Conservation (phyloP, 2,888 invertebrate species). For the Hybos culiciformis region DNA sequence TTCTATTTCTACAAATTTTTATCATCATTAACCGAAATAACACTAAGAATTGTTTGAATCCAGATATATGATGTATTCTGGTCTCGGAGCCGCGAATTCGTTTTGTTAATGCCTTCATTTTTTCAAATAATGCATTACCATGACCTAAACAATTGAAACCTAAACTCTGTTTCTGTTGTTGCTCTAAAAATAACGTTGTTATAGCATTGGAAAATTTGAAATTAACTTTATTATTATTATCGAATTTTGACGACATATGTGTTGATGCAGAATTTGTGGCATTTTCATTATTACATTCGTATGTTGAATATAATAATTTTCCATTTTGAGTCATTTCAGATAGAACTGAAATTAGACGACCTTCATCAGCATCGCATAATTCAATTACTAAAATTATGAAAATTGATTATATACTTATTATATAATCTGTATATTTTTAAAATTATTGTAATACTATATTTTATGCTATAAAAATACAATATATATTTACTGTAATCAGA, state of each 20-base stretch:
- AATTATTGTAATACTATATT: neutral
- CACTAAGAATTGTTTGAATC: constrained; percentile 44
- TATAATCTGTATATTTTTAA: neutral
- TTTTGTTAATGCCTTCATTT: constrained; percentile 38
- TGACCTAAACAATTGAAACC: constrained; percentile 15
- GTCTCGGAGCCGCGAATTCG: constrained; percentile 25
- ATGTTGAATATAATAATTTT: constrained; percentile 36
- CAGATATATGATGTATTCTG: constrained; percentile 38
- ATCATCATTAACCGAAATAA: constrained; percentile 45
- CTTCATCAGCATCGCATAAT: constrained; percentile 42
- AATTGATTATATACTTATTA: neutral
- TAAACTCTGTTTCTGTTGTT: constrained; percentile 18
- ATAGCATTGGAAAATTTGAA: constrained; percentile 37
- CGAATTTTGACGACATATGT: constrained; percentile 6
- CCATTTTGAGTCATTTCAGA: constrained; percentile 47
- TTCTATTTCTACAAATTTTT: constrained; percentile 44
- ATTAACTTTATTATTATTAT: constrained; percentile 30
- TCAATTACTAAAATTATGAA: constrained; percentile 44
- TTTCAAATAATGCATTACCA: constrained; percentile 33
- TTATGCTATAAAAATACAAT: no score
- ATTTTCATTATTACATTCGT: constrained; percentile 19
- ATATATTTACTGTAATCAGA: constrained; percentile 49
- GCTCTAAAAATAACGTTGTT: constrained; percentile 29
- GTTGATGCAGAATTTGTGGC: constrained; percentile 17
- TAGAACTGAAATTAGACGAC: constrained; percentile 38